Evolutionary conservation across 2,113 vertebrate species (phyloP).

Genomic region (Cairina moschata): DNA sequence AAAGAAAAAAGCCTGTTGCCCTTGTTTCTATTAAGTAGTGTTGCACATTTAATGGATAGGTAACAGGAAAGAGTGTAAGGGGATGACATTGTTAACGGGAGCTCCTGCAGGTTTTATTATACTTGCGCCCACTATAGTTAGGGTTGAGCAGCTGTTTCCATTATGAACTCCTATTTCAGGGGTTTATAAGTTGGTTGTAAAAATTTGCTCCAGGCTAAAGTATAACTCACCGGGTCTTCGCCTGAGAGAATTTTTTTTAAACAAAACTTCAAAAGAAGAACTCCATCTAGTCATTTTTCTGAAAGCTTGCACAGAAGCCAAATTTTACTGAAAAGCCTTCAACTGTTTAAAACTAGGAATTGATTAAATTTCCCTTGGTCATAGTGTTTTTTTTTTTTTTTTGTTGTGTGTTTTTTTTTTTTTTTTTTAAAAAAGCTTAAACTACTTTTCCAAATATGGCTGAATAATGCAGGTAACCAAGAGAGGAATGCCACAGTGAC

Average conservation of each 20-base stretch:
- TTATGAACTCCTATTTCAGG: constrained; percentile 81
- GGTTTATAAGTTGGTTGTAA: constrained; percentile 83
- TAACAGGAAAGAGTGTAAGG: constrained; percentile 77
- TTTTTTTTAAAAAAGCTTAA: neutral
- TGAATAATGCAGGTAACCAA: neutral
- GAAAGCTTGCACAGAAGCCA: constrained; percentile 33
- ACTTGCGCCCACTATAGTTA: constrained; percentile 72
- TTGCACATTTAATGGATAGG: constrained; percentile 75
- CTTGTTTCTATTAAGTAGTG: constrained; percentile 68
- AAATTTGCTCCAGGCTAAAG: constrained; percentile 77
- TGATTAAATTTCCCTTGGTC: constrained; percentile 49
- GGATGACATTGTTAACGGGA: constrained; percentile 75
- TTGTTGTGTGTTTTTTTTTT: neutral
- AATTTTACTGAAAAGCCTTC: constrained; percentile 46
- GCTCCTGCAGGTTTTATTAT: constrained; percentile 79
- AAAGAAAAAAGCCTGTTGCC: constrained; percentile 45
- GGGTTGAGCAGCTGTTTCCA: constrained; percentile 81
- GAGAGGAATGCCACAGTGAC: neutral
- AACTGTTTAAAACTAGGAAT: constrained; percentile 1
- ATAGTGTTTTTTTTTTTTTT: neutral
- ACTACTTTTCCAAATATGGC: neutral
- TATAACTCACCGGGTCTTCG: constrained; percentile 73
- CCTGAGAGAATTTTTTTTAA: constrained; percentile 75
- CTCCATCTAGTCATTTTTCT: constrained; percentile 60
- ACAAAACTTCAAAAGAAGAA: constrained; percentile 65